Evolutionary conservation across 2,113 vertebrate species (phyloP), one percentile per base, ranked within the genome.

Genomic region (Delphinapterus leucas): DNA sequence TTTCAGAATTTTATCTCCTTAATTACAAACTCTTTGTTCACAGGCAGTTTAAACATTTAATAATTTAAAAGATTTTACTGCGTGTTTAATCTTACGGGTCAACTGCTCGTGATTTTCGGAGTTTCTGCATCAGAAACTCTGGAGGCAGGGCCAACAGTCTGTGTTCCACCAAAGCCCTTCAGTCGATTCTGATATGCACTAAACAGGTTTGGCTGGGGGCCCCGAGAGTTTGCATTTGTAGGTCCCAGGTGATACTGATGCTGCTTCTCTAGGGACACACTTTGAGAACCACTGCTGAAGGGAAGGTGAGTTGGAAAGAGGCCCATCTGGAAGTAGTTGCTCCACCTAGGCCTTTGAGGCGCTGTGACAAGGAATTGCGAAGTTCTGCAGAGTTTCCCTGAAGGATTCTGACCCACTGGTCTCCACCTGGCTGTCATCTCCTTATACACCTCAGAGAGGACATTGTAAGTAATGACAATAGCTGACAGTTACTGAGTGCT

Each of bases 1-100:
- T 93, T 96, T 80, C 55, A 93, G 90, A 77, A 65, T 88, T 63
- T 55, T 81, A 36, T 68, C 70, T 93, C 76, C 71, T 88, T 93
- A 93, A n/a, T 77, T 58, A 93, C 25, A 88, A 49, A 74, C n/a
- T 63, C 23, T 86, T 90, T 88, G 38, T 95, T 87, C 53, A 38
- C 17, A 84, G 25, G 14, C 38, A 36, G 21, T 25, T 71, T 33
- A 89, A 84, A 89, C 60, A 61, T 38, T 89, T 85, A 65, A 61
- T 94, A 87, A 81, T 89, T 85, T 44, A 85, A 44, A 89, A 65
- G 63, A 61, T 36, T 76, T 81, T 70, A 36, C n/a, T 28, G 14
- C 58, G 21, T 70, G 28, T 70, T 88, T 26, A 49, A 4, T 70
- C 31, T 76, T 63, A 33, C 1, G 25, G 26, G 15, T 95, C 49